A percentile compares a stretch with the other conserved stretches of the same genome.
These are phyloP conservation scores for Thinocorus orbignyianus DNA, from an alignment of 2,113 vertebrate genomes.

Conservation along the genomic window DNA sequence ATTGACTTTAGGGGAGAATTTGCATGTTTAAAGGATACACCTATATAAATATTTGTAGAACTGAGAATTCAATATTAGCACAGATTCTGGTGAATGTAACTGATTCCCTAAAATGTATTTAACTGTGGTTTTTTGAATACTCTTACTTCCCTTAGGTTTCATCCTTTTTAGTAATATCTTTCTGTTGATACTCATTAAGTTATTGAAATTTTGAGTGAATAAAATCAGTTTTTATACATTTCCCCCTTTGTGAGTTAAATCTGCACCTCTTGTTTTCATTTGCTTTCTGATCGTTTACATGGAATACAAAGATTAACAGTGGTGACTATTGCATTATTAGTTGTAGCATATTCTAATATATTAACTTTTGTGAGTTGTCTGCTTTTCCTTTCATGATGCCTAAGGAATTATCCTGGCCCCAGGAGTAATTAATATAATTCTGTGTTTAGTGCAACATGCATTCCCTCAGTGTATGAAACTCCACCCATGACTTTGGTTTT, in stretches of 20 bases:
- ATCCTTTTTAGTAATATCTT: background rate
- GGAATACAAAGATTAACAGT: background rate
- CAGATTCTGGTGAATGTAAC: background rate
- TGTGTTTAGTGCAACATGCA: constrained; percentile 81
- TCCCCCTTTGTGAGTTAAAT: background rate
- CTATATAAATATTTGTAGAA: background rate
- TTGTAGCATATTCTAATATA: background rate
- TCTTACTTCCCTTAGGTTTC: background rate
- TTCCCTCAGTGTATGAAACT: constrained; percentile 74
- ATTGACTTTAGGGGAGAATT: background rate
- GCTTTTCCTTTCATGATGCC: background rate
- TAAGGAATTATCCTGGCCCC: background rate
- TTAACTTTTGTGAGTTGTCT: background rate
- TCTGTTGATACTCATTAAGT: background rate
- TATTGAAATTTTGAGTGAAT: background rate
- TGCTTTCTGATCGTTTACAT: background rate
- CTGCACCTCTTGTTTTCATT: background rate
- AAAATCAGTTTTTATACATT: background rate
- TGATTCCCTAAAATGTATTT: background rate
- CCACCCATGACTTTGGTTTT: constrained; percentile 77
- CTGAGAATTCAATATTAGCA: background rate
- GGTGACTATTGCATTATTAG: background rate
- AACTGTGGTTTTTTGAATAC: background rate
- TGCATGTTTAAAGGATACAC: background rate
- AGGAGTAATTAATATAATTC: background rate